Conservation (phyloP, 1,140 invertebrate species). For the Ganaspis sp. region DNA sequence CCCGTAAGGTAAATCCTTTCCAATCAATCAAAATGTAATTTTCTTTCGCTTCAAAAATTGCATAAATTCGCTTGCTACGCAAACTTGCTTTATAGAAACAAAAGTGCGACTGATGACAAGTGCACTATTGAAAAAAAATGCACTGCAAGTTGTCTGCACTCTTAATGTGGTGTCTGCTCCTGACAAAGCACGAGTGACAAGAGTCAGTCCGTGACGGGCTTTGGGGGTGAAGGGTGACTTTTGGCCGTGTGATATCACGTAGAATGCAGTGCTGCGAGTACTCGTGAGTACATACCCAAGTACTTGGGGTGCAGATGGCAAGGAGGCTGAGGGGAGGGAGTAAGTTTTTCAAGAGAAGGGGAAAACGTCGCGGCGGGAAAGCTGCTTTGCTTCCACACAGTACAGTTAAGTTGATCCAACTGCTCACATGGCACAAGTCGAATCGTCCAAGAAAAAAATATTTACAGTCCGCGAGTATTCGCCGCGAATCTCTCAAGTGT, state of each 20-base stretch:
- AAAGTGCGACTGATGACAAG: slow-evolving; percentile 11
- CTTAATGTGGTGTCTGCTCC: slow-evolving; percentile 20
- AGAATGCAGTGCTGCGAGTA: slow-evolving; percentile 11
- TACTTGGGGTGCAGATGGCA: slow-evolving; percentile 6
- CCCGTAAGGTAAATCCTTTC: too few relatives aligned
- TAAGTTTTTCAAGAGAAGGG: neutral
- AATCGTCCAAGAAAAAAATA: neutral
- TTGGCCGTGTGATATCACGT: neutral
- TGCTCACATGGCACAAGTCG: slow-evolving; percentile 8
- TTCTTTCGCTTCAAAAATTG: too few relatives aligned
- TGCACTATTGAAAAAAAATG: neutral
- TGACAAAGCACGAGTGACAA: slow-evolving; percentile 21
- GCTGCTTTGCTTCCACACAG: neutral
- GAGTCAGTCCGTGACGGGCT: neutral
- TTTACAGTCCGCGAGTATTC: neutral
- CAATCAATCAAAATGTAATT: too few relatives aligned
- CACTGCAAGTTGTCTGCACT: slow-evolving; percentile 10
- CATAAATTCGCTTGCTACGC: too few relatives aligned
- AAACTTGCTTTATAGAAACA: neutral
- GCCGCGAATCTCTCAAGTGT: neutral
- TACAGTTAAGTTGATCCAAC: slow-evolving; percentile 16
- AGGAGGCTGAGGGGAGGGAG: neutral
- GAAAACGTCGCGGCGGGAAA: slow-evolving; percentile 26
- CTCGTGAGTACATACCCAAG: slow-evolving; percentile 2
- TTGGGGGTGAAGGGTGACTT: slow-evolving; percentile 2